These are phyloP conservation scores for Benitochromis conjunctus DNA, from an alignment of 2,113 vertebrate genomes.

Conservation along the genomic window DNA sequence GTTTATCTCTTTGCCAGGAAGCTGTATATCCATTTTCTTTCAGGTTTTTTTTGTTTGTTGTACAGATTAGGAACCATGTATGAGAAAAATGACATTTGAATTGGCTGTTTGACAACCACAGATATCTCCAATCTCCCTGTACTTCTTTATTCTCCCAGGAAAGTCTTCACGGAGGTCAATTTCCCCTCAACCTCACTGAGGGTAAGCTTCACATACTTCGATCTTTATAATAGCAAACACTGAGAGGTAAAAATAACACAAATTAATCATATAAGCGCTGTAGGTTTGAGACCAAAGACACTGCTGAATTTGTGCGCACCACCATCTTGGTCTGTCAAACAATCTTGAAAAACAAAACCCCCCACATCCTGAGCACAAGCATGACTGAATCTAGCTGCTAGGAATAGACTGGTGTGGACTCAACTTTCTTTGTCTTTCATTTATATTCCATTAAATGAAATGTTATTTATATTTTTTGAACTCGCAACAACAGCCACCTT, in stretches of 20 bases:
- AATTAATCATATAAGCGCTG: neutral
- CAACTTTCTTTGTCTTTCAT: neutral
- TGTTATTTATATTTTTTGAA: neutral
- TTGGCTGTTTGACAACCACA: neutral
- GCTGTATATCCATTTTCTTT: neutral
- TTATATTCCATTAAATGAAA: neutral
- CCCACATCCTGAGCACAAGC: neutral
- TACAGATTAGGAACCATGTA: neutral
- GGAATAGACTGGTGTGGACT: neutral
- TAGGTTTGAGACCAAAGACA: neutral
- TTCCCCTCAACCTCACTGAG: neutral
- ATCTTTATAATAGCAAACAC: neutral
- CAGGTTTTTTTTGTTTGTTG: neutral
- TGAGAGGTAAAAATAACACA: neutral
- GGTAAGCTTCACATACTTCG: neutral
- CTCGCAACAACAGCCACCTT: neutral
- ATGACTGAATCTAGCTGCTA: neutral
- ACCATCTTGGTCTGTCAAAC: neutral
- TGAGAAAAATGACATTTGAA: neutral
- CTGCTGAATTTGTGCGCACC: neutral
- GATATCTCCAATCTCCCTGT: neutral
- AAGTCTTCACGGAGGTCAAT: neutral
- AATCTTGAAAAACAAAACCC: neutral
- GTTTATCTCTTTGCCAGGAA: neutral
- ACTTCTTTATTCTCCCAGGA: neutral